These are phyloP conservation scores for Thripadectes ignobilis DNA, from an alignment of 2,797 vertebrate genomes.

Conservation along the genomic window DNA sequence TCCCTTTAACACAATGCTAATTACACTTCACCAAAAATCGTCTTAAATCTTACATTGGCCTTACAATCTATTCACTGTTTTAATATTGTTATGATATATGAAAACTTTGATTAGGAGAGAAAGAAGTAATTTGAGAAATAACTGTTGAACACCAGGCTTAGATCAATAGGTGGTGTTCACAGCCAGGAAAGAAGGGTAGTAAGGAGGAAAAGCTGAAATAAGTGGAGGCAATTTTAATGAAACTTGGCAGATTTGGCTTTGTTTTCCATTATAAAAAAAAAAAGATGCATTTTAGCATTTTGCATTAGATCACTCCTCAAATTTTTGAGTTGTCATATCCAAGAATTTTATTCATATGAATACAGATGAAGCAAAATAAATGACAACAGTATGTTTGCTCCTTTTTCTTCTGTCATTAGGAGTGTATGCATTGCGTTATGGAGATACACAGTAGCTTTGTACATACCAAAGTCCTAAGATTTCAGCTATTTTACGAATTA, in stretches of 20 bases:
- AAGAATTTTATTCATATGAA: background rate
- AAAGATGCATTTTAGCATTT: background rate
- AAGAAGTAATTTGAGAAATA: background rate
- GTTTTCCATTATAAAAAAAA: background rate
- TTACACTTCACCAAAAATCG: background rate
- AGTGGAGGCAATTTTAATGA: background rate
- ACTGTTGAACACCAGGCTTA: background rate
- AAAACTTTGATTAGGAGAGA: background rate
- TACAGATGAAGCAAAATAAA: background rate
- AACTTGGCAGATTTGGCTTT: background rate
- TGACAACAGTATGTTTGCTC: background rate
- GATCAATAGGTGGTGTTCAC: background rate
- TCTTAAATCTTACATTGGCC: background rate
- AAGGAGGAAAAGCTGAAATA: background rate
- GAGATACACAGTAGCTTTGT: background rate
- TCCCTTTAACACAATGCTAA: background rate
- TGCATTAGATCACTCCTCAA: background rate
- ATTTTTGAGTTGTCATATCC: background rate
- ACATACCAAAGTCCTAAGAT: background rate
- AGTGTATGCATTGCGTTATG: background rate
- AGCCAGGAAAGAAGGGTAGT: background rate
- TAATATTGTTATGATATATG: background rate
- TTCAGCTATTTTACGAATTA: background rate
- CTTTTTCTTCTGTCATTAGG: background rate
- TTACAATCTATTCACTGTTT: background rate